These are phyloP conservation scores for Meda fulgida DNA, from an alignment of 2,797 vertebrate species.

Conservation along the genomic window DNA sequence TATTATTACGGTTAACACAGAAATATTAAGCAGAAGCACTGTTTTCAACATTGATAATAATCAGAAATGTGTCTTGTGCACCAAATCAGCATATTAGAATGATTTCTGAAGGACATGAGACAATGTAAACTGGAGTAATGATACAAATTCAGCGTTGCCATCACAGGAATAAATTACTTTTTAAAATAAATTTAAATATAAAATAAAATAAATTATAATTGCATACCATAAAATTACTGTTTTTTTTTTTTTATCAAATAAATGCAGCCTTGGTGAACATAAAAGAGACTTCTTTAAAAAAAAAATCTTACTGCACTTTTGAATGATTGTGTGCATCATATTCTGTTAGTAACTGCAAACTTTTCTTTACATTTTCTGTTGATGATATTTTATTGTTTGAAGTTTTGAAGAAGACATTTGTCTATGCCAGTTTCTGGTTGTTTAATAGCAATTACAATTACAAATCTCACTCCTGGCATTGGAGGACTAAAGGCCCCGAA, in stretches of 20 bases:
- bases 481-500: not conserved
- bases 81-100: not conserved
- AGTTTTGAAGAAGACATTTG: not conserved
- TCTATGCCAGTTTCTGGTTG: not conserved
- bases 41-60: not conserved
- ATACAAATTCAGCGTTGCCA: not conserved
- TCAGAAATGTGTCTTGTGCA: not conserved
- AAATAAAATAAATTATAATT: no score
- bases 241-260: not conserved
- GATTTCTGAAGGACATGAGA: not conserved
- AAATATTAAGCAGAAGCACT: not conserved
- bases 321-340: not conserved
- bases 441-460: conserved; percentile 31
- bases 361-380: not conserved
- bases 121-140: not conserved
- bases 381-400: not conserved
- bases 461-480: conserved; percentile 9
- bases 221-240: not conserved
- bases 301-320: not conserved
- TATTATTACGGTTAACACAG: not conserved
- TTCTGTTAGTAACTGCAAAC: not conserved
- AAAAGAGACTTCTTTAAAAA: no score
- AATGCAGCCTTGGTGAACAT: not conserved
- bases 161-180: not conserved
- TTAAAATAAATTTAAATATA: not conserved